A percentile compares a stretch with the other conserved stretches of the same genome.
These are phyloP conservation scores for Acleris cristana DNA, from an alignment of 2,888 invertebrate species.

Conservation along the genomic window DNA sequence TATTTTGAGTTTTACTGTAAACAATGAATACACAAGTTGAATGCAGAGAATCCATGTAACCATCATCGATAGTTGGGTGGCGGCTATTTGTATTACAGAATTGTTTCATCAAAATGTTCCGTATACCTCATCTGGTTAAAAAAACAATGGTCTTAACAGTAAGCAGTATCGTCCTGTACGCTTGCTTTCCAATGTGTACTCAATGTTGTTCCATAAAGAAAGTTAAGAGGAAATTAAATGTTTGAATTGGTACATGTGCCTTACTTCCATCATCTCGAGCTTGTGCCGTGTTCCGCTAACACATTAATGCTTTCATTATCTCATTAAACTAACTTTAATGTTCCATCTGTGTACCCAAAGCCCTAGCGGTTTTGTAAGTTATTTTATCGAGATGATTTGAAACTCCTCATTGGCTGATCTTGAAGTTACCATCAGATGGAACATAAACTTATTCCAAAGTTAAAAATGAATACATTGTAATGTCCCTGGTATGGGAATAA, in stretches of 20 bases:
- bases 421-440: slow-evolving; percentile 14
- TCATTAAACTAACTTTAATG: slow-evolving; percentile 50
- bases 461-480: background rate
- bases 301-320: slow-evolving; percentile 66
- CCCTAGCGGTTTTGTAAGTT: background rate
- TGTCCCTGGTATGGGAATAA: too few species aligned
- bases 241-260: slow-evolving; percentile 22
- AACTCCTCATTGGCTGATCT: background rate
- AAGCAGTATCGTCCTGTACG: slow-evolving; percentile 17
- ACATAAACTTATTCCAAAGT: slow-evolving; percentile 13
- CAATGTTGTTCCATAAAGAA: slow-evolving; percentile 8
- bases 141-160: background rate
- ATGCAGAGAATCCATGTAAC: too few species aligned
- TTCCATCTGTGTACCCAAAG: slow-evolving; percentile 35
- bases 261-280: slow-evolving; percentile 51
- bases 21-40: too few species aligned
- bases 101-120: too few species aligned
- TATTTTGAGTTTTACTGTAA: too few species aligned
- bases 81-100: too few species aligned
- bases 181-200: background rate
- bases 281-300: slow-evolving; percentile 72
- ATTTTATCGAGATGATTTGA: background rate
- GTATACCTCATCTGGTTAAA: too few species aligned
- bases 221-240: background rate
- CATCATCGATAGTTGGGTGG: too few species aligned